These are phyloP conservation scores for Tenthredo mesomela DNA, from an alignment of 2,888 invertebrate species.

Conservation along the genomic window DNA sequence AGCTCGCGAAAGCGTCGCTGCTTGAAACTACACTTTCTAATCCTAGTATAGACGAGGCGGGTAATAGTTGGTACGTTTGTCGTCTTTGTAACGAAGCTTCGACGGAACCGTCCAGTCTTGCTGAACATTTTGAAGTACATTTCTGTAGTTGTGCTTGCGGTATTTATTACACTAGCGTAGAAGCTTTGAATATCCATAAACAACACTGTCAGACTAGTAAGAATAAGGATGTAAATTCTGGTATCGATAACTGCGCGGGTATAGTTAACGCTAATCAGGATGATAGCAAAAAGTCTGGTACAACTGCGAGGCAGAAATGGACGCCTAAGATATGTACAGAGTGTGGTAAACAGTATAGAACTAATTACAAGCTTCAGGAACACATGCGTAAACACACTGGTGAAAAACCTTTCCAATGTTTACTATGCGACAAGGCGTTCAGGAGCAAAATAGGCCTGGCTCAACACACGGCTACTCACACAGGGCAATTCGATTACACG, in stretches of 20 bases:
- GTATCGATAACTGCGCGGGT: slow-evolving; percentile 52
- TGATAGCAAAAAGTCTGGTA: slow-evolving; percentile 68
- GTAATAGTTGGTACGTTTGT: slow-evolving; percentile 74
- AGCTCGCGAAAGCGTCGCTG: slow-evolving; percentile 68
- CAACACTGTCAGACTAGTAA: slow-evolving; percentile 67
- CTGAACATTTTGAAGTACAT: slow-evolving; percentile 72
- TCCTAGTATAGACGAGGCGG: slow-evolving; percentile 73
- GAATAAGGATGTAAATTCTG: slow-evolving; percentile 54
- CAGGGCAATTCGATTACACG: slow-evolving; percentile 81
- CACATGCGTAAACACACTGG: slow-evolving; percentile 83
- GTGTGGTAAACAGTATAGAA: slow-evolving; percentile 81
- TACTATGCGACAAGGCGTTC: slow-evolving; percentile 81
- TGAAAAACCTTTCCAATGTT: slow-evolving; percentile 82
- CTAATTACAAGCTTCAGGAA: slow-evolving; percentile 82
- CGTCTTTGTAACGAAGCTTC: slow-evolving; percentile 75
- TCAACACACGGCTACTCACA: slow-evolving; percentile 82
- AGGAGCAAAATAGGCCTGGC: slow-evolving; percentile 82
- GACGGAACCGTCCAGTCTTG: slow-evolving; percentile 69
- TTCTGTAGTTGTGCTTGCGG: slow-evolving; percentile 76
- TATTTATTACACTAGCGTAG: slow-evolving; percentile 77
- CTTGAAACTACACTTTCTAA: slow-evolving; percentile 70
- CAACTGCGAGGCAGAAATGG: slow-evolving; percentile 73
- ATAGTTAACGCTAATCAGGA: slow-evolving; percentile 58
- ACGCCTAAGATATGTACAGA: slow-evolving; percentile 80
- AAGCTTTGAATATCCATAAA: slow-evolving; percentile 75